A percentile compares a stretch with the other conserved stretches of the same genome.
phyloP scores from a whole-genome alignment of 2,888 invertebrate genomes.

The Cheiracanthium punctorium region DNA sequence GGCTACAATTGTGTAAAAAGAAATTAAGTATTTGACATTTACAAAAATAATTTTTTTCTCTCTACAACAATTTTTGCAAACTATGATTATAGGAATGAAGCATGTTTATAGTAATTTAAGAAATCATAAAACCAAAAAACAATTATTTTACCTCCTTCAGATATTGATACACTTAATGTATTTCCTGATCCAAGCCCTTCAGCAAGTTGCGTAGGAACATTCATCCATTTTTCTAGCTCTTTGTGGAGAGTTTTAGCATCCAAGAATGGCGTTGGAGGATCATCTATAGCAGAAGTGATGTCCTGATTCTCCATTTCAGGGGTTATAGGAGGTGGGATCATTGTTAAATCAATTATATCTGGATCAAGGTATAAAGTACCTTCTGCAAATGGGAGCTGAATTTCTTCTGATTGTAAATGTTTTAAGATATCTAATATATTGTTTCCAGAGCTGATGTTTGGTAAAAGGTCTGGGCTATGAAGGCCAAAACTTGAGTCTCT shows the following conservation, averaged over 20 bases:
- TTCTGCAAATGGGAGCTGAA: conserved; percentile 76
- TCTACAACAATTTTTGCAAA: too few relatives aligned
- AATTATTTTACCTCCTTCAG: conserved; percentile 10
- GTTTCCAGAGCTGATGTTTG: conserved; percentile 61
- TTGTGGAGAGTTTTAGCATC: conserved; percentile 14
- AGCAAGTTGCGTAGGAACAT: neutral
- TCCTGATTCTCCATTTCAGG: conserved; percentile 76
- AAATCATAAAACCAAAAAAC: too few relatives aligned
- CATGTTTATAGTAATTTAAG: too few relatives aligned
- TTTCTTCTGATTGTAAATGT: conserved; percentile 76
- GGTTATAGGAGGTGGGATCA: conserved; percentile 90
- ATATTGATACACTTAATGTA: neutral
- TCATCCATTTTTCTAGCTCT: conserved; percentile 33
- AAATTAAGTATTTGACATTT: too few relatives aligned
- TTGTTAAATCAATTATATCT: conserved; percentile 91
- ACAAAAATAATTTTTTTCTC: too few relatives aligned
- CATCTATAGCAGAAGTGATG: conserved; percentile 35
- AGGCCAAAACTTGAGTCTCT: conserved; percentile 85
- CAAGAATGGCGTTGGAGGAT: conserved; percentile 48
- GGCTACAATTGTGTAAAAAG: too few relatives aligned
- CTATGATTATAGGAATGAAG: too few relatives aligned
- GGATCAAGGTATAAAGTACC: conserved; percentile 83
- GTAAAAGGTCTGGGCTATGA: conserved; percentile 85
- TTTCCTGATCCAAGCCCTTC: neutral
- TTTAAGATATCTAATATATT: conserved; percentile 75